These are phyloP conservation scores for Tor tambroides DNA, from an alignment of 2,113 vertebrate genomes.

Conservation along the genomic window DNA sequence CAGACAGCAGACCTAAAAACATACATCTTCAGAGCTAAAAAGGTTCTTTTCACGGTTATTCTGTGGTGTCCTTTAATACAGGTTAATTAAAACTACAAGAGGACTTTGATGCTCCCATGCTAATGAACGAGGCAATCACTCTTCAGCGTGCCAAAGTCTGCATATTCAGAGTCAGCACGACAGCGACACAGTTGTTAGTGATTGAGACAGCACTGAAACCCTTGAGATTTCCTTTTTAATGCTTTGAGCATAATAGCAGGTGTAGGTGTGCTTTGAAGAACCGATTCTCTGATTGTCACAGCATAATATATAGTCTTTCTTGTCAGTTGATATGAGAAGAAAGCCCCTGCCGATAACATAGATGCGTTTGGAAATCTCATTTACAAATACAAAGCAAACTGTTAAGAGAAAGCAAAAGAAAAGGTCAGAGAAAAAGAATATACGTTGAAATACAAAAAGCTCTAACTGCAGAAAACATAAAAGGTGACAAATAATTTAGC, in stretches of 20 bases:
- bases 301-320: background rate
- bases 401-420: background rate
- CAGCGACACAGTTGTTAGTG: background rate
- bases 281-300: background rate
- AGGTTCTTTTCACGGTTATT: background rate
- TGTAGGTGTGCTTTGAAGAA: background rate
- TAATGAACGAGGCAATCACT: constrained; percentile 3
- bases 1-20: background rate
- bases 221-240: background rate
- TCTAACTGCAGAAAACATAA: background rate
- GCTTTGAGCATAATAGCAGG: constrained; percentile 15
- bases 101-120: background rate
- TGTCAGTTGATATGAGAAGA: background rate
- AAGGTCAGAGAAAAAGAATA: constrained; percentile 29
- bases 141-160: background rate
- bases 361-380: constrained; percentile 4
- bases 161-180: background rate
- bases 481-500: background rate
- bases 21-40: background rate
- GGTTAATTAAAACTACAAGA: background rate
- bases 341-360: background rate
- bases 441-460: background rate
- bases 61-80: background rate
- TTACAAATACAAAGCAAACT: constrained; percentile 13
- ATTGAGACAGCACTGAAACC: background rate